Percentiles rank a stretch among this genome's conserved stretches.
phyloP scores from a whole-genome alignment of 2,113 vertebrate genomes.

The Neopipo cinnamomea region DNA sequence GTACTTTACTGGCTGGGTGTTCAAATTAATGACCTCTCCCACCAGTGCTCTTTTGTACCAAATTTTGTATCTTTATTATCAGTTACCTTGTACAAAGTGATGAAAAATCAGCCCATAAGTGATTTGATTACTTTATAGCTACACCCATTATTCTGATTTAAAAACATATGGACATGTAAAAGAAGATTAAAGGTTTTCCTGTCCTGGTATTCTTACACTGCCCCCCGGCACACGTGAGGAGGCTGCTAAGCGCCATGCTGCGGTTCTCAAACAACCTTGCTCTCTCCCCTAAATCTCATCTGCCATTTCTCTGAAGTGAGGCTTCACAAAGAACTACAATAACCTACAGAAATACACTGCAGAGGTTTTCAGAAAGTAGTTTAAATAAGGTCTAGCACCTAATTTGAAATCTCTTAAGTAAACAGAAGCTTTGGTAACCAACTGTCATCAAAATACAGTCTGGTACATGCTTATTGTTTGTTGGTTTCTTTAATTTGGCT shows the following conservation, averaged over 20 bases:
- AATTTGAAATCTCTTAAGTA: background rate
- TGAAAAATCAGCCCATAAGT: background rate
- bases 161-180: background rate
- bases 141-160: background rate
- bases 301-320: background rate
- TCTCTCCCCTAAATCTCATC: background rate
- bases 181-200: background rate
- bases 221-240: fast-evolving
- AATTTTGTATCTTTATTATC: background rate
- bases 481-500: background rate
- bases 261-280: background rate
- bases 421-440: background rate
- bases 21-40: background rate
- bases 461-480: background rate
- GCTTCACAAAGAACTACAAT: background rate
- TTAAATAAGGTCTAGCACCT: background rate
- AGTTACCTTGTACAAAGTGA: background rate
- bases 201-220: fast-evolving
- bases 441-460: background rate
- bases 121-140: background rate
- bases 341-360: background rate
- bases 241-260: background rate
- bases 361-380: background rate
- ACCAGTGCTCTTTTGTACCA: background rate
- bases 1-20: background rate